These are phyloP conservation scores for Stenchaetothrips biformis DNA, from an alignment of 2,888 invertebrate species.

Conservation along the genomic window DNA sequence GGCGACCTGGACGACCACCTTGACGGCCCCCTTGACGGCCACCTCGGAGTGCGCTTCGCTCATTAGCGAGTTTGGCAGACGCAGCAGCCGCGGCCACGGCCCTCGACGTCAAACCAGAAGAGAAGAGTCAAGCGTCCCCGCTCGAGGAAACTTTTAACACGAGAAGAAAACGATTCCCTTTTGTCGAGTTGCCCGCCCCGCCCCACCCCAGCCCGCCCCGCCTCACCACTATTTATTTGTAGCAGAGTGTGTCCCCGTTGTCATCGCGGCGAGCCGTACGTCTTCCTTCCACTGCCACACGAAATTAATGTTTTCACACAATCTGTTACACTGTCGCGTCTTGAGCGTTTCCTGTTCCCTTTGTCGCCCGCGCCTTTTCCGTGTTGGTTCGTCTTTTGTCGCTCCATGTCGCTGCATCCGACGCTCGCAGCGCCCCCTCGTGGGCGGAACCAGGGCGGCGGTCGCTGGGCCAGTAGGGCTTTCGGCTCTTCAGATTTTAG, in stretches of 20 bases:
- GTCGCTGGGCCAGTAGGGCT: too few species aligned
- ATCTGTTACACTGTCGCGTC: slow-evolving; percentile 1
- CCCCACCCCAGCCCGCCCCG: background rate
- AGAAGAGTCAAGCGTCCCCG: background rate
- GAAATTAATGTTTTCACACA: slow-evolving; percentile 25
- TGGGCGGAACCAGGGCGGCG: too few species aligned
- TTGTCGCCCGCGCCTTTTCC: background rate
- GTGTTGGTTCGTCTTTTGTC: background rate
- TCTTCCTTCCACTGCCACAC: slow-evolving; percentile 8
- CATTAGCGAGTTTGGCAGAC: background rate
- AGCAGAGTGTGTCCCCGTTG: background rate
- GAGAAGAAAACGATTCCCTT: too few species aligned
- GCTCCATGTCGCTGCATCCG: background rate
- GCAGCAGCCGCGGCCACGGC: background rate
- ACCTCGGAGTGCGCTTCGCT: background rate
- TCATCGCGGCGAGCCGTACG: background rate
- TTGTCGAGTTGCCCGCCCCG: background rate
- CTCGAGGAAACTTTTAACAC: too few species aligned
- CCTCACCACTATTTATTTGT: background rate
- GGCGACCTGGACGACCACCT: background rate
- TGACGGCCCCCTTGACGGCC: background rate
- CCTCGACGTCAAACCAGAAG: background rate
- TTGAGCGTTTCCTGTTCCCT: background rate
- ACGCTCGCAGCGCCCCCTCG: slow-evolving; percentile 20
- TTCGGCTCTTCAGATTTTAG: too few species aligned